phyloP scores from a whole-genome alignment of 1,140 invertebrate species.

The Gryllus bimaculatus region DNA sequence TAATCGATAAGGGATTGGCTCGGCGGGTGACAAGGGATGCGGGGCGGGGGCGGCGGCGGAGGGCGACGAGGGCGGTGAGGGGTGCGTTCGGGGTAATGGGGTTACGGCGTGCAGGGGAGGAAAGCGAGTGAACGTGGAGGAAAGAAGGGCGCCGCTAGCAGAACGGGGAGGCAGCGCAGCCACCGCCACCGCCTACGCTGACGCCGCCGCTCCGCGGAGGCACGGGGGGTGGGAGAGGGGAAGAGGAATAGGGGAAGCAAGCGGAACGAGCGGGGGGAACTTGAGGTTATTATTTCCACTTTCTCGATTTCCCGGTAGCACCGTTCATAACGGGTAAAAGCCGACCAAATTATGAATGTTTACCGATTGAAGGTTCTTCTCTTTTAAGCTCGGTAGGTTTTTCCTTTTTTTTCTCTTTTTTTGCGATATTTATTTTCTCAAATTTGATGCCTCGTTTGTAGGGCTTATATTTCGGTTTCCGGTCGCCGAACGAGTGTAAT shows the following conservation, averaged over 20 bases:
- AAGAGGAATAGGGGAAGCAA: background rate
- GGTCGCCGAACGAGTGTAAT: too few relatives aligned
- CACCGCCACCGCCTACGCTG: too few relatives aligned
- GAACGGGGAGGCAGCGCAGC: background rate
- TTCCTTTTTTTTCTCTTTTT: background rate
- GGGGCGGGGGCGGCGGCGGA: too few relatives aligned
- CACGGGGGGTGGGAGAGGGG: background rate
- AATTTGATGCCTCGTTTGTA: background rate
- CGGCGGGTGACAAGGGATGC: background rate
- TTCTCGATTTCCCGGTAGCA: background rate
- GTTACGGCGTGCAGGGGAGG: background rate
- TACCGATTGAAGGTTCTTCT: background rate
- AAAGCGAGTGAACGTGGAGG: background rate
- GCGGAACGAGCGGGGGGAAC: too few relatives aligned
- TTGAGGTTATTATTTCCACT: background rate
- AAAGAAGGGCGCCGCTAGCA: background rate
- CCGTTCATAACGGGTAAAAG: background rate
- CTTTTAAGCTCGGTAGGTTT: background rate
- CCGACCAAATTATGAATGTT: background rate
- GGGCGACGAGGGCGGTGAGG: background rate
- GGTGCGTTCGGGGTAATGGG: background rate
- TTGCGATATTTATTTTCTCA: background rate
- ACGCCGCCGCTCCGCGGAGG: too few relatives aligned
- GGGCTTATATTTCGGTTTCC: background rate
- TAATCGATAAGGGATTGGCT: constrained; percentile 4